Base-by-base conservation (phyloP, 2,797 vertebrate species). In the Arnoldichthys spilopterus region DNA sequence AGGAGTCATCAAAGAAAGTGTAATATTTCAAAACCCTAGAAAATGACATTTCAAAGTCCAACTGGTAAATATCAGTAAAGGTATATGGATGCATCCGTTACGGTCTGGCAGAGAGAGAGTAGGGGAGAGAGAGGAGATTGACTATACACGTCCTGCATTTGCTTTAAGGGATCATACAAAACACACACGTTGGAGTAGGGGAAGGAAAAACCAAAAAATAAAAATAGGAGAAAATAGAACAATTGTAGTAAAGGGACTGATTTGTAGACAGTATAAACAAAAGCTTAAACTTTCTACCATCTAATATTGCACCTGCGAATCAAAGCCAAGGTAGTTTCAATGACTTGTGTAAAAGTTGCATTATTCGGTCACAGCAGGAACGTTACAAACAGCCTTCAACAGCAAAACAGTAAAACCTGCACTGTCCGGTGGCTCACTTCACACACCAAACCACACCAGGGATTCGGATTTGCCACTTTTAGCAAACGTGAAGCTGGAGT, bases 51-150 rank as follows among this genome's bases (percentile, higher is more conserved):
- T 83, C 67, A 71, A 86, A 90, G 88, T 86, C 82, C 82, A 85
- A 83, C 80, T 72, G 83, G 85, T 90, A 87, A 82, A 85, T 89
- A 89, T 89, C 73, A 74, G 89, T 83, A 90, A 91, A 91, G 84
- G 87, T 88, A 83, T 87, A 88, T 88, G 86, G 87, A 93, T 88
- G 89, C 86, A 90, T 91, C 79, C 79, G 77, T 73, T 83, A 78
- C 76, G 84, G 84, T 86, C 89, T 88, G 88, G 87, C 87, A 85
- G 77, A 88, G 88, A 88, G 88, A 90, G 87, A 87, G 84, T 69
- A 74, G 85, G 83, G 83, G 82, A 79, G 78, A 86, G 71, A 82
- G 76, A 74, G 53, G 77, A 59, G 58, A 83, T 74, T 80, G 85
- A 84, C 78, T 82, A 84, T 77, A 86, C 79, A 87, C 59, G 74